Conservation (phyloP, 2,113 vertebrate species). For the zebrafish (Danio rerio) region DNA sequence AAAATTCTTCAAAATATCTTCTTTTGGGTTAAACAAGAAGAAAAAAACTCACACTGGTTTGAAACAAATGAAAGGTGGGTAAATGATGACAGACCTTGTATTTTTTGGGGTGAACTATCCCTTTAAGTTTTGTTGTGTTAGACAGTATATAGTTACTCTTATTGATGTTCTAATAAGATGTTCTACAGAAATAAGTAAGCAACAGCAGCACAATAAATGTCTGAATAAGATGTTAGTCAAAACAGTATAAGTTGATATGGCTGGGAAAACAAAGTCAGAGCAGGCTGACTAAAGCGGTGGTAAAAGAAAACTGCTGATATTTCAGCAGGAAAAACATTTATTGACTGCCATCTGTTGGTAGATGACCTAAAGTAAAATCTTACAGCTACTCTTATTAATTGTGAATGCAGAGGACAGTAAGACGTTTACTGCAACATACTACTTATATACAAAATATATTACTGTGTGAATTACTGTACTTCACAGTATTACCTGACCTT, state of each 20-base stretch:
- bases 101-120: too few relatives aligned
- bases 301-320: background rate
- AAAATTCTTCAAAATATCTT: too few relatives aligned
- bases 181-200: background rate
- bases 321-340: conserved; percentile 9
- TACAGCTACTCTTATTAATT: background rate
- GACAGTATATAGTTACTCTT: too few relatives aligned
- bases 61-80: too few relatives aligned
- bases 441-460: background rate
- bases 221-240: background rate
- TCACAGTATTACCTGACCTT: too few relatives aligned
- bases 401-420: background rate
- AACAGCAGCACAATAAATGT: background rate
- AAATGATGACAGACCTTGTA: too few relatives aligned
- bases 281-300: background rate
- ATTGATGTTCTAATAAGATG: too few relatives aligned
- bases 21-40: too few relatives aligned
- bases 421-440: background rate
- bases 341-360: conserved; percentile 49
- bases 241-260: background rate
- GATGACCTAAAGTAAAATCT: background rate
- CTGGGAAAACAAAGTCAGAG: background rate
- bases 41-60: too few relatives aligned
- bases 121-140: too few relatives aligned
- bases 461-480: too few relatives aligned